Base-by-base conservation (phyloP, 2,113 vertebrate species). In the Vimba vimba region DNA sequence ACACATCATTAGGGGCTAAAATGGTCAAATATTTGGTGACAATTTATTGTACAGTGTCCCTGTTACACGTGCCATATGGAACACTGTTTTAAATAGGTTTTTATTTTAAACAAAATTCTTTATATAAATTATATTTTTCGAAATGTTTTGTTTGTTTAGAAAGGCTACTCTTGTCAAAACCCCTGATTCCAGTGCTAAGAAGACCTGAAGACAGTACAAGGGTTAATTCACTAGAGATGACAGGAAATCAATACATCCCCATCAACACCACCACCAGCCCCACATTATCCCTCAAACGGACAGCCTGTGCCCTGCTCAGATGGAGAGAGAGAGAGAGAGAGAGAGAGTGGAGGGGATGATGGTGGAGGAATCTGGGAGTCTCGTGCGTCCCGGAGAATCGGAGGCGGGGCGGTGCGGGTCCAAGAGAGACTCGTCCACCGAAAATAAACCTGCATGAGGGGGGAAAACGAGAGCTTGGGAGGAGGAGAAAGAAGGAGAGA, bases 391-490 rank as follows among this genome's bases (percentile, higher is more conserved):
- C 45, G 82, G 74, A 69, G 92, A 86, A 92, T 43, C 79, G 90
- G 94, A 93, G 95, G 94, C 93, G 94, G 93, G 93, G 94, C 95
- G 89, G 89, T 68, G 87, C 84, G 82, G 91, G 92, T 93, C 93
- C 91, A 89, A 39, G 77, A 79, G 77, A 94, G 92, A 92, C 91
- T 92, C 93, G 86, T 94, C 91, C 91, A 93, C 91, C 91, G 91
- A 94, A 94, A 94, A 94, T 92, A 94, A 80, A 95, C 93, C 94
- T 95, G 93, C 92, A 90, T 89, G 92, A 90, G 90, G 82, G 68
- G 78, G 73, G n/a, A 78, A 75, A 88, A n/a, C 75, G 84, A 80
- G 79, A 30, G 68, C 89, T 85, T 80, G 36, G 78, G 83, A 90
- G 87, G 68, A 75, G 69, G 55, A 81, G 60, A 23, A 45, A 30